Percentiles rank a stretch among this genome's conserved stretches.
These are phyloP conservation scores for Babylonia areolata DNA, from an alignment of 1,140 invertebrate genomes.

Conservation along the genomic window DNA sequence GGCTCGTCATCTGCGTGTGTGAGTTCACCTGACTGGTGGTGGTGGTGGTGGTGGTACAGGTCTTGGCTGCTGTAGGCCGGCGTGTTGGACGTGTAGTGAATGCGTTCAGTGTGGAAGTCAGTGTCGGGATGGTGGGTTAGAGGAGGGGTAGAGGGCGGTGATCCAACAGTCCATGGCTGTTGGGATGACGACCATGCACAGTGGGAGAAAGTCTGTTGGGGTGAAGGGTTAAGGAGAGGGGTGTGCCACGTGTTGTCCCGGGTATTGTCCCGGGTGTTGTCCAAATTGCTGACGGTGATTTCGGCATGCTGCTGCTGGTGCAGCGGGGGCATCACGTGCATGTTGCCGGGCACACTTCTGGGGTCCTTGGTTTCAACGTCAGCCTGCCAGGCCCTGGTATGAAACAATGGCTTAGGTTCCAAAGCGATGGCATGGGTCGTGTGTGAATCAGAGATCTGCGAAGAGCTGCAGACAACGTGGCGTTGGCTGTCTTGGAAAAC, in stretches of 20 bases:
- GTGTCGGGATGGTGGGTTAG: neutral
- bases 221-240: no score
- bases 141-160: neutral
- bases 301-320: neutral
- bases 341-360: no score
- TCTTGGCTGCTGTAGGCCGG: neutral
- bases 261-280: neutral
- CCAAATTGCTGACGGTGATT: slow-evolving; percentile 17
- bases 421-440: neutral
- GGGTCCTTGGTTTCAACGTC: no score
- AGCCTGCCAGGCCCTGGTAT: neutral
- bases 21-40: no score
- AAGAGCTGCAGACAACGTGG: slow-evolving; percentile 18
- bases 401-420: neutral
- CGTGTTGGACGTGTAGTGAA: no score
- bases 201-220: neutral
- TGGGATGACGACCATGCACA: neutral
- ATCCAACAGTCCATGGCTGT: neutral
- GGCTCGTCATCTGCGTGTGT: neutral
- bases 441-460: neutral
- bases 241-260: neutral
- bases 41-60: neutral
- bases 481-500: neutral
- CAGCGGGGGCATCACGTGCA: neutral
- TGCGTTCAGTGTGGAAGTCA: no score